A percentile compares a stretch with the other conserved stretches of the same genome.
phyloP scores from a whole-genome alignment of 2,113 vertebrate genomes.

The Silurus meridionalis region DNA sequence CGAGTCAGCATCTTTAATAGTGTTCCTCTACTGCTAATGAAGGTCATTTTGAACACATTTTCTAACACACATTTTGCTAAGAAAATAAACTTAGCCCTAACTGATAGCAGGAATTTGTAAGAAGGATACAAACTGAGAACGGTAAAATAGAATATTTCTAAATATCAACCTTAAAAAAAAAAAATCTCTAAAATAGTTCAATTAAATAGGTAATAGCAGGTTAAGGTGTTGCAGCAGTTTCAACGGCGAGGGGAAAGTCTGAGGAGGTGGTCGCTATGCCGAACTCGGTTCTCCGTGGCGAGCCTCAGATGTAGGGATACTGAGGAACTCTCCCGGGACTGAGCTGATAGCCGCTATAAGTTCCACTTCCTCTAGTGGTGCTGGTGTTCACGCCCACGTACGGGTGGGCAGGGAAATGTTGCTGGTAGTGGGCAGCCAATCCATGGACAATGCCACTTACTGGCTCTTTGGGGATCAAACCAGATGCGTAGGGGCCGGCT shows the following conservation, averaged over 20 bases:
- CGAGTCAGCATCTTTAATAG: conserved; percentile 52
- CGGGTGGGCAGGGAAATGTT: conserved; percentile 90
- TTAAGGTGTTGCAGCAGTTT: conserved; percentile 62
- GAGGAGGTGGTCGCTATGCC: conserved; percentile 14
- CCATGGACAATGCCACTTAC: conserved; percentile 88
- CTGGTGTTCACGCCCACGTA: conserved; percentile 85
- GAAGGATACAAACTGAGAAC: conserved; percentile 50
- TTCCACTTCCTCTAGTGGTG: conserved; percentile 87
- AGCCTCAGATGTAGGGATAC: conserved; percentile 91
- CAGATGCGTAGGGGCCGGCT: conserved; percentile 77
- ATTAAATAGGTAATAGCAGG: conserved; percentile 60
- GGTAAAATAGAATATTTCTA: conserved; percentile 63
- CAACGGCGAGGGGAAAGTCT: conserved; percentile 43
- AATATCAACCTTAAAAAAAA: conserved; percentile 53
- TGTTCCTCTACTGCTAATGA: conserved; percentile 52
- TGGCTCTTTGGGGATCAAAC: conserved; percentile 82
- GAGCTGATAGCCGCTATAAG: conserved; percentile 94
- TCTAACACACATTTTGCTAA: conserved; percentile 16
- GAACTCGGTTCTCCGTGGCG: background rate
- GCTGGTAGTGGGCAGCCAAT: conserved; percentile 91
- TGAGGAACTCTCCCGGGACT: conserved; percentile 94
- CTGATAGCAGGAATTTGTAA: conserved; percentile 21
- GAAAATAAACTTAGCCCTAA: conserved; percentile 46
- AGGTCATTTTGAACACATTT: conserved; percentile 36
- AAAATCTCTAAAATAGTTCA: conserved; percentile 60